phyloP scores from a whole-genome alignment of 2,113 vertebrate genomes.

The Falco punctatus region DNA sequence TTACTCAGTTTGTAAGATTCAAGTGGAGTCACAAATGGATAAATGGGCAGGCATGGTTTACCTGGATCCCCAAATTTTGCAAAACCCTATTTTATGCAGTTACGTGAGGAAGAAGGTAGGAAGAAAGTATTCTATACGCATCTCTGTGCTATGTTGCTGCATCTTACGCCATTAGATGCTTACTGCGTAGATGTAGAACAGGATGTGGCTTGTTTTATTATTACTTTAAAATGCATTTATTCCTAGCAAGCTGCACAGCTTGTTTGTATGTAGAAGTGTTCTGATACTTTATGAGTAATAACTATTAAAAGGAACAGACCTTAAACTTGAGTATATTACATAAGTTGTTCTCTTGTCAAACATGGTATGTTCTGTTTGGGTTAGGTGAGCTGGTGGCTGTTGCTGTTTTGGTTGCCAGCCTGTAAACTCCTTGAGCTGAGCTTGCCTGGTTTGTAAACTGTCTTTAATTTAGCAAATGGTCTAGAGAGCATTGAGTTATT shows the following conservation, averaged over 20 bases:
- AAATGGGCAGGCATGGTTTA: background rate
- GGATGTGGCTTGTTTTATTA: background rate
- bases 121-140: fast-evolving
- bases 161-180: fast-evolving
- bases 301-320: background rate
- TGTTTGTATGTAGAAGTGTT: background rate
- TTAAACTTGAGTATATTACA: background rate
- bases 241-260: background rate
- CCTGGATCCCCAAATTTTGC: background rate
- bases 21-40: too few species aligned
- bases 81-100: background rate
- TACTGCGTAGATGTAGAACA: background rate
- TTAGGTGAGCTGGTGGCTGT: background rate
- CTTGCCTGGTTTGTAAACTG: background rate
- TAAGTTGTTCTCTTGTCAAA: background rate
- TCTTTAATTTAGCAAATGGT: background rate
- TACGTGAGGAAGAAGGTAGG: background rate
- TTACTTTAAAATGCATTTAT: background rate
- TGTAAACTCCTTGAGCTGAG: background rate
- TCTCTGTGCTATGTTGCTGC: background rate
- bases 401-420: background rate
- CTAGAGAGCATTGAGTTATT: background rate
- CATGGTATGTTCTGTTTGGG: background rate
- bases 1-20: background rate
- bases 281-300: background rate